These are phyloP conservation scores for Chrysogorgia sp. DNA, from an alignment of 92 coral and sea anemone species.

Conservation along the genomic window DNA sequence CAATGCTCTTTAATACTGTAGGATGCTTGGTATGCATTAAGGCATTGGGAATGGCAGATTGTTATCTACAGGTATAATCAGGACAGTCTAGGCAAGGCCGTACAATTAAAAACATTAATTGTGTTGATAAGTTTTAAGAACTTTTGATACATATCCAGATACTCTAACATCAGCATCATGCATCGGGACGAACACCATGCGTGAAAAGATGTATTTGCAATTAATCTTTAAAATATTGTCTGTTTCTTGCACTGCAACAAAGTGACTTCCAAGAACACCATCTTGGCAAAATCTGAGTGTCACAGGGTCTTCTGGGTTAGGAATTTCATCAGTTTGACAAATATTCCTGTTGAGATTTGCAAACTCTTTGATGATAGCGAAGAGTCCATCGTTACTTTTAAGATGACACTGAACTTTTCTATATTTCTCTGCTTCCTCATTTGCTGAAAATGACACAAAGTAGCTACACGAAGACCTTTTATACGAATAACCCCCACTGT, in stretches of 20 bases:
- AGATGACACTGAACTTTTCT: neutral
- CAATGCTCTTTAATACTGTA: no score
- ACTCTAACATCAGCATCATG: no score
- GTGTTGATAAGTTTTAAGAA: no score
- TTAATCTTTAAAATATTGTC: neutral
- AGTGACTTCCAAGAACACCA: neutral
- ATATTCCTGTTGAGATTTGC: neutral
- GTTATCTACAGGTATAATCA: no score
- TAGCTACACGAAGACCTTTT: slow-evolving; percentile 22
- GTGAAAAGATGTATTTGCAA: neutral
- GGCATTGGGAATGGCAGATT: no score
- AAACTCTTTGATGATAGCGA: neutral
- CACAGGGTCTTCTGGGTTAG: neutral
- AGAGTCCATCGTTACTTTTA: neutral
- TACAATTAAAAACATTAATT: no score
- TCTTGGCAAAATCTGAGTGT: neutral
- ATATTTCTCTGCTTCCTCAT: neutral
- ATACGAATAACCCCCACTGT: slow-evolving; percentile 9
- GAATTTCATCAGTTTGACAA: neutral
- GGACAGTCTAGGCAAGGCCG: no score
- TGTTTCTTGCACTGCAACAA: neutral
- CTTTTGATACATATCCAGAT: no score
- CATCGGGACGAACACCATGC: neutral
- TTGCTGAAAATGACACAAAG: no score
- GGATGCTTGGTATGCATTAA: no score